Percentiles rank a stretch among this genome's conserved stretches.
These are phyloP conservation scores for Epinephelus malabaricus DNA, from an alignment of 2,797 vertebrate species.

Conservation along the genomic window DNA sequence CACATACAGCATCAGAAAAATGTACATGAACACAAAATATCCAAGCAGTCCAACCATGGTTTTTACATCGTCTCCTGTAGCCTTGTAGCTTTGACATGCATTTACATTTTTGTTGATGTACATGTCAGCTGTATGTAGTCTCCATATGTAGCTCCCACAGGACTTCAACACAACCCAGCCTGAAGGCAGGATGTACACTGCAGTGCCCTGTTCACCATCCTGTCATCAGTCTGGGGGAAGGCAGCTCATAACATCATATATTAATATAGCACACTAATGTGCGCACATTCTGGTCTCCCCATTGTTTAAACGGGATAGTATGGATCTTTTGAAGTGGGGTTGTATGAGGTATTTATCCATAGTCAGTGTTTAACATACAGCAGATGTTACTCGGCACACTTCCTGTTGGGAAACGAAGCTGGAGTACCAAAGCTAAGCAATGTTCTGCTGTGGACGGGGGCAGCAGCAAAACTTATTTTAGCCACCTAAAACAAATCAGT, in stretches of 20 bases:
- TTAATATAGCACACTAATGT: constrained; percentile 8
- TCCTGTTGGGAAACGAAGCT: no score
- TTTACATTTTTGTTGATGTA: constrained; percentile 6
- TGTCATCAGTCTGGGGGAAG: constrained; percentile 30
- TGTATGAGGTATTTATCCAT: no score
- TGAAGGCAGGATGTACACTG: constrained; percentile 29
- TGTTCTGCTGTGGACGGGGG: no score
- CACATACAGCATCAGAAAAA: background rate
- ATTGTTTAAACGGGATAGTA: no score
- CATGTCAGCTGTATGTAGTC: background rate
- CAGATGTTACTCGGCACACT: no score
- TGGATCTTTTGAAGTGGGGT: no score
- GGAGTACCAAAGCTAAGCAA: no score
- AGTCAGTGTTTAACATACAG: no score
- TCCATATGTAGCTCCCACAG: constrained; percentile 19
- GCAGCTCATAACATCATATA: constrained; percentile 30
- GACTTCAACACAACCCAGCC: constrained; percentile 15
- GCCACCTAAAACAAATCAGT: no score
- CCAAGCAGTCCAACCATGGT: background rate
- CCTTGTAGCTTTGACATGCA: background rate
- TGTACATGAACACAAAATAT: background rate
- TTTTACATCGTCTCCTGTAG: background rate
- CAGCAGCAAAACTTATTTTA: no score
- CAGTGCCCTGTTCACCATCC: constrained; percentile 1
- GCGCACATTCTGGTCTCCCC: background rate